Base-by-base conservation (phyloP, 2,888 invertebrate genomes). In the Epistrophe eligans region DNA sequence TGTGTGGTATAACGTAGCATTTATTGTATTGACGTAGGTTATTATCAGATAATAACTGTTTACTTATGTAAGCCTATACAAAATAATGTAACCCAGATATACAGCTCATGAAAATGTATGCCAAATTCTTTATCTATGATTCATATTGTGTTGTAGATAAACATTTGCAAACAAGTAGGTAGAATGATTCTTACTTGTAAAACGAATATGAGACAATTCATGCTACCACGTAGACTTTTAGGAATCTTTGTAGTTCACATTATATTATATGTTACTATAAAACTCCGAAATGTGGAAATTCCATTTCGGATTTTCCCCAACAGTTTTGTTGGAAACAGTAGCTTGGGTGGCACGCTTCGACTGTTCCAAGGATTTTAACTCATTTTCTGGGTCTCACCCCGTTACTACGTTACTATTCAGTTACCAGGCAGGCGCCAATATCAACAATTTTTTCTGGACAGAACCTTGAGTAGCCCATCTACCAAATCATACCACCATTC, bases 111-210 rank as follows among this genome's bases (percentile, higher is more conserved):
- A 35, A 70, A 71, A 71, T 38, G 48, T 43, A 71, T 43, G 35
- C 55, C 43, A 45, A 62, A 64, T 70, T 64, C 62, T 43, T 81
- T 76, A 76, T 71, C 62, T 62, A 48, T 81, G 81, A 74, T 55
- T 62, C 70, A 76, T 55, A 55, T 4, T 3, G 13, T 52, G 13
- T 43, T 15, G 35, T 9, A 64, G 19, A 64, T 43, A 70, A 76
- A 74, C 74, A 62, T 62, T 80, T 74, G 35, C 28, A 38, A 48
- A 7, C 52, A 55, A 55, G 28, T 15, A 15, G 7, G 13, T 55
- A 8, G 13, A 24, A 1, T 28, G 11, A 2, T n/a, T 45, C n/a
- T 45, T n/a, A 45, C 4, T 45, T n/a, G 43, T 6, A n/a, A n/a
- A 45, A 45, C n/a, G 4, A 45, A n/a, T 2, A 7, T 48, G 28